phyloP scores from a whole-genome alignment of 1,140 invertebrate species.

The Phymastichus coffea region DNA sequence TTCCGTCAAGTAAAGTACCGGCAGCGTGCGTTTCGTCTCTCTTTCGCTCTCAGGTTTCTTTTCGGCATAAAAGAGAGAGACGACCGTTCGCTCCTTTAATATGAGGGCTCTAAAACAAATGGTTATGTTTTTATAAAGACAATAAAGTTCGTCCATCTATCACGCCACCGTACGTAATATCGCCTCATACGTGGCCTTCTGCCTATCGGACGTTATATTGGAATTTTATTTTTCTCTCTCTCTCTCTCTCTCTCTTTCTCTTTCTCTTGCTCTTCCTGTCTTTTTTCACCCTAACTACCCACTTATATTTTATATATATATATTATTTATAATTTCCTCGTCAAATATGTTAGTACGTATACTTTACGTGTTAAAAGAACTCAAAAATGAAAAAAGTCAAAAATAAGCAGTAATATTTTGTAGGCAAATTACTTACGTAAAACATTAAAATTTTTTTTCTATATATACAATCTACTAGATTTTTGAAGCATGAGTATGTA shows the following conservation, averaged over 20 bases:
- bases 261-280: too few species aligned
- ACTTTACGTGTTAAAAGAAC: too few species aligned
- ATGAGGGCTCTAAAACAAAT: slow-evolving; percentile 50
- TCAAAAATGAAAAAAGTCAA: too few species aligned
- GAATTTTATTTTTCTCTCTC: slow-evolving; percentile 48
- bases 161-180: slow-evolving; percentile 54
- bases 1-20: neutral
- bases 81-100: slow-evolving; percentile 37
- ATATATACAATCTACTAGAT: too few species aligned
- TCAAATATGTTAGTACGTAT: neutral
- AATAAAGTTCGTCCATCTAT: slow-evolving; percentile 55
- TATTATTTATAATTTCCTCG: too few species aligned
- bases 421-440: too few species aligned
- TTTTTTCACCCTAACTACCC: too few species aligned
- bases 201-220: slow-evolving; percentile 54
- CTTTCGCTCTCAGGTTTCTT: slow-evolving; percentile 33
- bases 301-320: too few species aligned
- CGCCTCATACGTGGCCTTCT: slow-evolving; percentile 33
- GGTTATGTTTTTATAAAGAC: slow-evolving; percentile 57
- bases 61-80: neutral
- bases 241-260: neutral
- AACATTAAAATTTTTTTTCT: too few species aligned
- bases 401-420: too few species aligned
- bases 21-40: neutral
- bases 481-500: too few species aligned